Base-by-base conservation (phyloP, 2,888 invertebrate genomes). In the Didymodactylos carnosus region DNA sequence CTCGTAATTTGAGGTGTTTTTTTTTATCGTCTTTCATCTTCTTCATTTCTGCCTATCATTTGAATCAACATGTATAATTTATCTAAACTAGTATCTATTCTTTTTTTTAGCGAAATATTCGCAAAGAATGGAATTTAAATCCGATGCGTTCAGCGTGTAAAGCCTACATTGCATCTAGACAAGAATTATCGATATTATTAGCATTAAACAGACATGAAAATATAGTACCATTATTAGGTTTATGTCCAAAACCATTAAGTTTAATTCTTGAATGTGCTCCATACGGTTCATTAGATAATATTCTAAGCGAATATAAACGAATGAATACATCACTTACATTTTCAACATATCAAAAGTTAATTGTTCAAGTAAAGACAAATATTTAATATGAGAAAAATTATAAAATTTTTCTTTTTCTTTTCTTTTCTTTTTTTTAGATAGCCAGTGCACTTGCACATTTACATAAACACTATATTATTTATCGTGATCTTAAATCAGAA, bases 401-500 rank as follows among this genome's bases (percentile, higher is more conserved):
- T 73, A 72, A 29, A 27, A 72, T 70, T 70, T 70, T 27, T 40
- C 25, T 62, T 72, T 25, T 51, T 70, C n/a, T 35, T 23, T 39
- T 40, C 39, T 39, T 73, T n/a, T 70, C 39, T 11, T 51, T 41
- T 19, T 78, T 79, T 16, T 79, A 87, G 86, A 89, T 91, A 3
- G 92, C 94, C 0, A 89, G 92, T 79, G 95, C 97, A 3, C 87
- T 97, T 29, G 94, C 94, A 83, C 97, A 97, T 84, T 86, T 98
- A 35, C 98, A 98, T 84, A 89, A 91, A 14, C 88, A 90, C 76
- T 88, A 91, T 76, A 92, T 98, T 51, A 92, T 98, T 77, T 97
- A 97, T 83, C 86, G 85, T 62, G 92, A 93, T 82, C 85, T 93
- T 16, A 91, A 98, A 86, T 92, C 94, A 0, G 97, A 97, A 83